Percentiles rank a stretch among this genome's conserved stretches.
Evolutionary conservation across 2,113 vertebrate genomes (phyloP).

Genomic region (Nettapus auritus): DNA sequence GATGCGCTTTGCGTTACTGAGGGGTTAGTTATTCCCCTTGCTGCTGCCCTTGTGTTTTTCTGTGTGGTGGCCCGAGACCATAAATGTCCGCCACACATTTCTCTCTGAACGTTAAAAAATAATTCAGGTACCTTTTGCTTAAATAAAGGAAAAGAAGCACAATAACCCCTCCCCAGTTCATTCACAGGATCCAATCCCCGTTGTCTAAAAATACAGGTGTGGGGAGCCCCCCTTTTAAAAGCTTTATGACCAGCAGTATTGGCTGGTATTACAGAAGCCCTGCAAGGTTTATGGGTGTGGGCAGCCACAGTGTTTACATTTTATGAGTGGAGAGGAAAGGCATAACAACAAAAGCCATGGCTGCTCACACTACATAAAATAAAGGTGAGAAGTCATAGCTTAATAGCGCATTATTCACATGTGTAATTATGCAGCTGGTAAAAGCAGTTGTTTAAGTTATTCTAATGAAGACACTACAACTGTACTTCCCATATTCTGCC

Average conservation of each 20-base stretch:
- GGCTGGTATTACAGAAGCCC: not conserved
- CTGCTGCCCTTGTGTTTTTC: not conserved
- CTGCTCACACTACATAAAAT: conserved; percentile 59
- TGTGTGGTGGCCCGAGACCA: rapidly evolving
- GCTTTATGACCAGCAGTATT: not conserved
- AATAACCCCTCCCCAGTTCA: rapidly evolving
- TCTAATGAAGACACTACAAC: conserved; percentile 72
- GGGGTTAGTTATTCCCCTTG: not conserved
- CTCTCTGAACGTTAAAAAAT: not conserved
- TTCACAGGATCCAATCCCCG: not conserved
- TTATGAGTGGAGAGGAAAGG: conserved; percentile 20
- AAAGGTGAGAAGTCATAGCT: conserved; percentile 66
- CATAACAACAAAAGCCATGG: conserved; percentile 27
- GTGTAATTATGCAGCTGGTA: conserved; percentile 73
- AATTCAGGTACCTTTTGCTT: not conserved
- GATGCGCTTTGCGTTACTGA: not conserved
- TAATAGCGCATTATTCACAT: conserved; percentile 65
- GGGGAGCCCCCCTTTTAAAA: not conserved
- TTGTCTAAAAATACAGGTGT: not conserved
- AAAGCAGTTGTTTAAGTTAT: conserved; percentile 60
- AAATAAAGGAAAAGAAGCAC: not conserved
- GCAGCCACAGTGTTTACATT: conserved; percentile 45
- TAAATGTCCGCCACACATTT: not conserved
- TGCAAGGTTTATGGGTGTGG: conserved; percentile 17
- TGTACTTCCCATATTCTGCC: conserved; percentile 51